These are phyloP conservation scores for Montifringilla adamsi DNA, from an alignment of 2,113 vertebrate species.

Conservation along the genomic window DNA sequence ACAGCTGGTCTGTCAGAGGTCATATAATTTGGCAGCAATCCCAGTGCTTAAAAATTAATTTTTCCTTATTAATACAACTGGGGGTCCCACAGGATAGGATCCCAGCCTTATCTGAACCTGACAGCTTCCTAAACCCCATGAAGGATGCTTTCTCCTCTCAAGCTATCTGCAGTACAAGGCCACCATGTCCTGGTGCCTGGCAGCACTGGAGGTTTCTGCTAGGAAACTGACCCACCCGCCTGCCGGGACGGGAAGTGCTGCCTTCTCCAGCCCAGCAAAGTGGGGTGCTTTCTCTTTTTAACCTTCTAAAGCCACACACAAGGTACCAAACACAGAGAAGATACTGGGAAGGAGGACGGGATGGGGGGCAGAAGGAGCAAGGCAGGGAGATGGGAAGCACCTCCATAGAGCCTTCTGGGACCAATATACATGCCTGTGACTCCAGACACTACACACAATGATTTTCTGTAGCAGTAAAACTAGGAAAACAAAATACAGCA, in stretches of 20 bases:
- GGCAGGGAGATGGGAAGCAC: not conserved
- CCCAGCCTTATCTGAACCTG: constrained; percentile 81
- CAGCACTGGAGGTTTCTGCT: not conserved
- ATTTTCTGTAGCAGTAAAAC: not conserved
- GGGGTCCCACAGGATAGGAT: constrained; percentile 77
- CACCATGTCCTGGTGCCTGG: constrained; percentile 54
- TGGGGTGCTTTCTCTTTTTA: not conserved
- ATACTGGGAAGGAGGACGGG: not conserved
- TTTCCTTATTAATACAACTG: constrained; percentile 83
- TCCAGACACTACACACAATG: not conserved
- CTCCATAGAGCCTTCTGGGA: not conserved
- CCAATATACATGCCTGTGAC: not conserved
- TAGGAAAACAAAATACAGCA: constrained; percentile 24
- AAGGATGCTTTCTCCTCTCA: constrained; percentile 73
- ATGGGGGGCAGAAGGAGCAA: not conserved
- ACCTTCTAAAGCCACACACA: fast-evolving
- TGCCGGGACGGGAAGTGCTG: not conserved
- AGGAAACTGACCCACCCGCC: not conserved
- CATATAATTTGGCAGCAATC: constrained; percentile 81
- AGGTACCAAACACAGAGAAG: not conserved
- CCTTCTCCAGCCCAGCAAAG: not conserved
- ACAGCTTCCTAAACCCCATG: constrained; percentile 79
- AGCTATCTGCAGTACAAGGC: constrained; percentile 63
- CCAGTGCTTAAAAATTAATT: constrained; percentile 87
- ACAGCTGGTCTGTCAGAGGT: constrained; percentile 82